These are phyloP conservation scores for Galeruca laticollis DNA, from an alignment of 2,888 invertebrate species.

Conservation along the genomic window DNA sequence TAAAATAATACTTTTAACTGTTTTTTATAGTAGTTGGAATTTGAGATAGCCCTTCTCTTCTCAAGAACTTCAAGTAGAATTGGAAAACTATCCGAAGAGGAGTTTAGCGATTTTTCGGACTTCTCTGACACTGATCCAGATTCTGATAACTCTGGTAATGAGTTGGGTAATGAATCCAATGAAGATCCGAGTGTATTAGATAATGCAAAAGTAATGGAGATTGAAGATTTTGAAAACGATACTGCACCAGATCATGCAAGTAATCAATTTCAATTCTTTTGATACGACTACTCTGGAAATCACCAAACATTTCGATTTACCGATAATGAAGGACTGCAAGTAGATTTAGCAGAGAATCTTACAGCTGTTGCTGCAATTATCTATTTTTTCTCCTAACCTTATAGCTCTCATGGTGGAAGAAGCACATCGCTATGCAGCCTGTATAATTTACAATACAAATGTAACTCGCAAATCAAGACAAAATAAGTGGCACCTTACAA, in stretches of 20 bases:
- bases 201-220: too few relatives aligned
- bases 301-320: too few relatives aligned
- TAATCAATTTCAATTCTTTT: too few relatives aligned
- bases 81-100: constrained; percentile 13
- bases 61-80: constrained; percentile 19
- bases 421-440: constrained; percentile 20
- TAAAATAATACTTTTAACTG: background rate
- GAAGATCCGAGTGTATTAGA: too few relatives aligned
- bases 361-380: background rate
- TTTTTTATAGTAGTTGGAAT: constrained; percentile 20
- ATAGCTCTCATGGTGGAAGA: constrained; percentile 21
- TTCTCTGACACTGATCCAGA: too few relatives aligned
- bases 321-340: too few relatives aligned
- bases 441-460: constrained; percentile 23
- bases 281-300: too few relatives aligned
- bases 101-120: background rate
- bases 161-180: too few relatives aligned
- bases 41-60: constrained; percentile 19
- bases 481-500: constrained; percentile 11
- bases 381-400: constrained; percentile 15
- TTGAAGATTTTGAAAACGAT: too few relatives aligned
- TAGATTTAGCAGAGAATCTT: background rate
- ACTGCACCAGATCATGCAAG: too few relatives aligned
- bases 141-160: too few relatives aligned
- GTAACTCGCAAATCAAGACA: background rate